Percentiles rank a stretch among this genome's conserved stretches.
phyloP scores from a whole-genome alignment of 2,888 invertebrate genomes.

The Orthosia gracilis region DNA sequence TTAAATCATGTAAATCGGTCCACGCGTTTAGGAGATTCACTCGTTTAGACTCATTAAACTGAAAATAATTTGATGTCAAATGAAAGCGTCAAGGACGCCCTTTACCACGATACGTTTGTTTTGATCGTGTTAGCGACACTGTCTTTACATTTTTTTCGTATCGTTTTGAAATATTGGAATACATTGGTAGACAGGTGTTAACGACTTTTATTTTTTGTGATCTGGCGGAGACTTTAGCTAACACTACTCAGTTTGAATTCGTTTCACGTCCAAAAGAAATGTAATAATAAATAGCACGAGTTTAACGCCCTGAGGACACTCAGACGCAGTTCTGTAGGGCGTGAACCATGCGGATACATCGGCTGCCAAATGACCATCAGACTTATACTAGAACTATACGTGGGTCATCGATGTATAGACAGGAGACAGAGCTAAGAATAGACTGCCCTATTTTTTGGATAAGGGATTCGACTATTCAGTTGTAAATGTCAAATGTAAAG shows the following conservation, averaged over 20 bases:
- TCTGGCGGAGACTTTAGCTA: neutral
- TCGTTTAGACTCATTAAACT: no score
- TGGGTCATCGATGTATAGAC: slow-evolving; percentile 17
- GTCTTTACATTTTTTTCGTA: no score
- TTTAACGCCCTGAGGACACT: slow-evolving; percentile 43
- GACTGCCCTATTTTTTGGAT: slow-evolving; percentile 12
- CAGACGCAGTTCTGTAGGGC: slow-evolving; percentile 39
- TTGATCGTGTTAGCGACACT: no score
- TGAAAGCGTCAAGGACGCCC: no score
- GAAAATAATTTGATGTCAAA: no score
- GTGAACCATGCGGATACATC: slow-evolving; percentile 49
- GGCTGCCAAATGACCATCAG: slow-evolving; percentile 48
- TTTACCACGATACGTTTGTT: no score
- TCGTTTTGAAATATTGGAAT: no score
- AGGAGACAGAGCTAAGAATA: slow-evolving; percentile 31
- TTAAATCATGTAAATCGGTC: no score
- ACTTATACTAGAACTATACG: slow-evolving; percentile 18
- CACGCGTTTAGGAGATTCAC: no score
- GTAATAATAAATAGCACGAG: slow-evolving; percentile 47
- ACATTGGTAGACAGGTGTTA: no score
- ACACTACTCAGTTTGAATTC: neutral
- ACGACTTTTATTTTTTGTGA: no score
- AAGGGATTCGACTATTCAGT: slow-evolving; percentile 3
- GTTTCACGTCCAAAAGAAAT: slow-evolving; percentile 18
- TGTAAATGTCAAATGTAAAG: slow-evolving; percentile 7